Conservation (phyloP, 2,888 invertebrate genomes). For the Carabus problematicus region DNA sequence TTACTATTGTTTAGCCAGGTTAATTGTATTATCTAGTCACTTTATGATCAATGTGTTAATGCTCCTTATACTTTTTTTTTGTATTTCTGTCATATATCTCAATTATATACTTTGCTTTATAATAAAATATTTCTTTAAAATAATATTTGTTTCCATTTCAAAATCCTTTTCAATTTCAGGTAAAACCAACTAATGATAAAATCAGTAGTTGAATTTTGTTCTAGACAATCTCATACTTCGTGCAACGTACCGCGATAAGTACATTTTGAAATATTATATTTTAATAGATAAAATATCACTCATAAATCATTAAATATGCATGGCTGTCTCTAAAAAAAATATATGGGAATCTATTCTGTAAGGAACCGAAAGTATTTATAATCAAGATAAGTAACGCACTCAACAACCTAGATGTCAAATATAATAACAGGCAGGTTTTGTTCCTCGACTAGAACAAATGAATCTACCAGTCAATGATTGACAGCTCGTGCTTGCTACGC, state of each 20-base stretch:
- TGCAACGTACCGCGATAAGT: too few species aligned
- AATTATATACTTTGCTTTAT: conserved; percentile 40
- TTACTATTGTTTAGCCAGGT: conserved; percentile 40
- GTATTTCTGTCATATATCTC: conserved; percentile 38
- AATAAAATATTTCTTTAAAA: conserved; percentile 39
- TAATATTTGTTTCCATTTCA: conserved; percentile 14
- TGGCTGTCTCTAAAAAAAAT: too few species aligned
- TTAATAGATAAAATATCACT: too few species aligned
- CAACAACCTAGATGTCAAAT: conserved; percentile 30
- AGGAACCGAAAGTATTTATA: conserved; percentile 25
- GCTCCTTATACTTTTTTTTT: conserved; percentile 32
- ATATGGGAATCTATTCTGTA: too few species aligned
- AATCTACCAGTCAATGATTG: conserved; percentile 28
- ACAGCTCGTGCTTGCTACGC: conserved; percentile 21
- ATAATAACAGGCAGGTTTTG: conserved; percentile 16
- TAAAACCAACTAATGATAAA: too few species aligned
- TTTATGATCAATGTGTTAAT: conserved; percentile 39
- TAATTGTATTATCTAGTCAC: conserved; percentile 41
- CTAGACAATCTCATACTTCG: too few species aligned
- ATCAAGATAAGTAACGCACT: conserved; percentile 35
- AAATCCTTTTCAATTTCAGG: not conserved
- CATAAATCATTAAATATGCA: too few species aligned
- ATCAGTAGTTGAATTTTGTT: too few species aligned
- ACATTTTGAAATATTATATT: too few species aligned
- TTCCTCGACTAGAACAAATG: conserved; percentile 27